Evolutionary conservation across 2,797 vertebrate genomes (phyloP), one percentile per base, ranked within the genome.

Genomic region (Cetoscarus ocellatus): DNA sequence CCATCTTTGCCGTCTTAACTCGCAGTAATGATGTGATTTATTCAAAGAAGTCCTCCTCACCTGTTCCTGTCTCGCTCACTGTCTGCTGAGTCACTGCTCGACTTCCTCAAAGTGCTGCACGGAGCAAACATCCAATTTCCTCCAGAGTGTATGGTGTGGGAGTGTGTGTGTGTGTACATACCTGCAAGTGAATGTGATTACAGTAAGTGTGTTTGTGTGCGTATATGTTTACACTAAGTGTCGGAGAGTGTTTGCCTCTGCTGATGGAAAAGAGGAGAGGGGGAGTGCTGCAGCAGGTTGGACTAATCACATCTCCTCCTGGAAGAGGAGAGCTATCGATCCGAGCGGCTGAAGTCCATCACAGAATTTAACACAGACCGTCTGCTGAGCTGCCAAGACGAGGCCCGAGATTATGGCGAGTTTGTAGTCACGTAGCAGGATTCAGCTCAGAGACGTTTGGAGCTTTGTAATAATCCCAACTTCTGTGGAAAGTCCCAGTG

Each of bases 41-140:
- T 52, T 12, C 27, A 27, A 27, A 27, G 34, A 34, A 18, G 18
- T 34, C 12, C 2, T 42, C 42, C 11, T 63, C 36, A 10, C 56
- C 59, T 45, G 54, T 17, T 35, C 8, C 34, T 47, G 42, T 11
- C 52, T 61, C 44, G 3, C 55, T 73, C 55, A 0, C 62, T 57
- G 44, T 38, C 38, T 82, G 85, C 85, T 91, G 77, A 90, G 73
- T 88, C 88, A 86, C 75, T 43, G 58, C 70, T 70, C 56, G 49
- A 75, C 71, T 86, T 77, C 71, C 70, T 57, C 38, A 34, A 66
- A 70, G 68, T 73, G 73, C 73, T 49, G 10, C 76, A 64, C 57
- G 45, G 61, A 80, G 67, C 38, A 13, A 42, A 80, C 54, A 57
- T 79, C 6, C 27, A 56, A 70, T 79, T 80, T 77, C 61, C 64